Conservation (phyloP, 1,140 invertebrate genomes). For the Ctenoplectra terminalis region DNA sequence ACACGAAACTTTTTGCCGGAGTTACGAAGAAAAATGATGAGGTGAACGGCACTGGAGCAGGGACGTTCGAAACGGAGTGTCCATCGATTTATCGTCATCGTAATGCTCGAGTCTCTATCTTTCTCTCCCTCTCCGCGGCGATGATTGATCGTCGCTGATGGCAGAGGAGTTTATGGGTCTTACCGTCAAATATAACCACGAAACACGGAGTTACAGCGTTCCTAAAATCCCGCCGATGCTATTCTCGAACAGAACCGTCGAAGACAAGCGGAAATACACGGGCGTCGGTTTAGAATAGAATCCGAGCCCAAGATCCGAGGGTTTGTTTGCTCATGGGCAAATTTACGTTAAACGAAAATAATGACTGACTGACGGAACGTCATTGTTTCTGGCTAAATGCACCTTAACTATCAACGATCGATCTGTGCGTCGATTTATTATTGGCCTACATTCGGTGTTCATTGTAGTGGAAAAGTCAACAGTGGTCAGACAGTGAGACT, state of each 20-base stretch:
- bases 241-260: slow-evolving; percentile 8
- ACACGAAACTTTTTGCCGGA: too few species aligned
- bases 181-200: slow-evolving; percentile 23
- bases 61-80: background rate
- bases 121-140: background rate
- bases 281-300: slow-evolving; percentile 26
- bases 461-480: slow-evolving; percentile 15
- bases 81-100: slow-evolving; percentile 20
- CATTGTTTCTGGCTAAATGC: background rate
- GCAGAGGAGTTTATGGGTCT: slow-evolving; percentile 8
- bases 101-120: background rate
- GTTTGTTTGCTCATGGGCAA: slow-evolving; percentile 3
- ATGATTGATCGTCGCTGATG: slow-evolving; percentile 37
- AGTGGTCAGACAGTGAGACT: background rate
- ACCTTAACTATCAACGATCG: background rate
- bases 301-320: background rate
- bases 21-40: background rate
- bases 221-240: slow-evolving; percentile 30
- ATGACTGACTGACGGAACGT: slow-evolving; percentile 4
- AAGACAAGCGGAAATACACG: slow-evolving; percentile 36
- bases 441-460: background rate
- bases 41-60: background rate
- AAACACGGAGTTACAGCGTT: slow-evolving; percentile 23
- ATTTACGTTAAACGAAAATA: background rate
- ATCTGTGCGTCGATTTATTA: background rate